Conservation (phyloP, 2,113 vertebrate genomes). For the Malurus melanocephalus region DNA sequence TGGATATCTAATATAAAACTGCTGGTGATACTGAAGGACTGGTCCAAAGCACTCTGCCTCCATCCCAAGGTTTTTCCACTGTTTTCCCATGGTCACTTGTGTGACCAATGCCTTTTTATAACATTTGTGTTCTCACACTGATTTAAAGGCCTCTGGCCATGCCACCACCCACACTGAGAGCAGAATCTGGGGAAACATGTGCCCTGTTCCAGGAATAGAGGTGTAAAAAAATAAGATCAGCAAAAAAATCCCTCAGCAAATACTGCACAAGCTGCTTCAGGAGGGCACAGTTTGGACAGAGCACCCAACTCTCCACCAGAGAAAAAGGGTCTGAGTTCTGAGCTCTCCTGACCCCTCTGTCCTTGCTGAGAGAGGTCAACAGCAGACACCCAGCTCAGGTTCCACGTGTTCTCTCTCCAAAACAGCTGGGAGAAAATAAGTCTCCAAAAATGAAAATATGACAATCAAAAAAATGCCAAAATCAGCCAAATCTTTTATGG, state of each 20-base stretch:
- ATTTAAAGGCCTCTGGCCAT: neutral
- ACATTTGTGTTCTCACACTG: neutral
- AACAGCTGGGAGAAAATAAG: neutral
- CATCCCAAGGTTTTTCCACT: neutral
- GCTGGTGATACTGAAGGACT: neutral
- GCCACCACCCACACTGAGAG: neutral
- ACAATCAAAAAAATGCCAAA: no score
- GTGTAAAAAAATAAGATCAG: no score
- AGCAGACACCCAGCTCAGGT: neutral
- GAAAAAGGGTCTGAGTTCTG: neutral
- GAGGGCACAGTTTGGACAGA: neutral
- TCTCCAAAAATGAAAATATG: neutral
- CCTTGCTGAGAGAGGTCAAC: neutral
- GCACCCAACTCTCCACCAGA: fast-evolving
- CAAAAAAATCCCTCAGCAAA: neutral
- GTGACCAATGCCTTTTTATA: neutral
- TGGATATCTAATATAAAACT: neutral
- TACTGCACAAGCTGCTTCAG: neutral
- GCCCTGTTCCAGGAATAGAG: neutral
- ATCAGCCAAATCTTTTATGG: neutral
- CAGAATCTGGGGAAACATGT: neutral
- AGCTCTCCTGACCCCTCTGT: neutral
- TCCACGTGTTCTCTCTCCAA: neutral
- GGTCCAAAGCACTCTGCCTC: neutral
- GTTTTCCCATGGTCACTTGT: neutral